Percentiles rank a stretch among this genome's conserved stretches.
Evolutionary conservation across 2,888 invertebrate genomes (phyloP).

Genomic region (Cheilosia vernalis): DNA sequence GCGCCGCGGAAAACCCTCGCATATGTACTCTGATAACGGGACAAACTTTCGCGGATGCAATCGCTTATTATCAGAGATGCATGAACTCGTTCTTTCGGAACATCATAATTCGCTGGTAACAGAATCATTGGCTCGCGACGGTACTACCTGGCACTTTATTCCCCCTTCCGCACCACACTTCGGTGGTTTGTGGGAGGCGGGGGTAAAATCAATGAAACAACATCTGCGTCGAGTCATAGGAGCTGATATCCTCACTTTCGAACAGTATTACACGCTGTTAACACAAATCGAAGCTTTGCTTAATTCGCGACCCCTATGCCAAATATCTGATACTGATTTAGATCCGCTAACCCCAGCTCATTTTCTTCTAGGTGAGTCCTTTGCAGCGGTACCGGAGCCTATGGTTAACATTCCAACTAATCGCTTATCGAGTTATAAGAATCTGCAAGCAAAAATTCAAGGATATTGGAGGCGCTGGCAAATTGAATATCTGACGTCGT

Average conservation of each 20-base stretch:
- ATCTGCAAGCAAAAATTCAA: too few species aligned
- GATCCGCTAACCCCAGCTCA: too few species aligned
- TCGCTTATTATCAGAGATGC: slow-evolving; percentile 36
- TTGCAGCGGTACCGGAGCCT: background rate
- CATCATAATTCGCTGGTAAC: background rate
- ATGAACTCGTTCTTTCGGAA: slow-evolving; percentile 25
- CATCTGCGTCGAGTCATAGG: too few species aligned
- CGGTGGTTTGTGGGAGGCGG: background rate
- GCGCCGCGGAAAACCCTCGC: slow-evolving; percentile 50
- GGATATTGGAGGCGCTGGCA: slow-evolving; percentile 7
- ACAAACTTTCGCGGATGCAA: slow-evolving; percentile 54
- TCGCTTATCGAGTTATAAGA: background rate
- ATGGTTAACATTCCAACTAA: background rate
- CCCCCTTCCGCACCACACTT: too few species aligned
- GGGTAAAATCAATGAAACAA: too few species aligned
- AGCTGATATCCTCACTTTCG: too few species aligned
- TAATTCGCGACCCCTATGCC: too few species aligned
- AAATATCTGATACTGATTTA: too few species aligned
- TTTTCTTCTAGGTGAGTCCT: too few species aligned
- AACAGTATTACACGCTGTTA: too few species aligned
- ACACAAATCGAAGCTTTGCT: too few species aligned
- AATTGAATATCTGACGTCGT: background rate
- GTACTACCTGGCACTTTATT: background rate
- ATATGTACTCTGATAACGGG: slow-evolving; percentile 47
- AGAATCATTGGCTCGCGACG: slow-evolving; percentile 1